phyloP scores from a whole-genome alignment of 2,797 vertebrate species.

The Rhadinocentrus ornatus region DNA sequence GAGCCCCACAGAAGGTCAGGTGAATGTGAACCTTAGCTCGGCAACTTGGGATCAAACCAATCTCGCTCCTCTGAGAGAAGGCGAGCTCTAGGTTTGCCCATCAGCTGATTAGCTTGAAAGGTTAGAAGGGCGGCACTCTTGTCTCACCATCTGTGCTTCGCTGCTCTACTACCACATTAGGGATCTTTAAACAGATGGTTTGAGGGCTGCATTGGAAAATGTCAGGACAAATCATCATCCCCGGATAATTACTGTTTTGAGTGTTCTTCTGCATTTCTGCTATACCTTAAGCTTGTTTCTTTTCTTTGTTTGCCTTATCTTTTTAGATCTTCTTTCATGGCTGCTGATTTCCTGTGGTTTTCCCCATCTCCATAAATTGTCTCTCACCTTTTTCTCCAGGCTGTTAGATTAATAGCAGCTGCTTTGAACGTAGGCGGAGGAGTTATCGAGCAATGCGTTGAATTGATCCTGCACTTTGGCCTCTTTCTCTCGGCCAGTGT shows the following conservation, averaged over 20 bases:
- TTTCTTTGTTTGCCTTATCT: slow-evolving; percentile 16
- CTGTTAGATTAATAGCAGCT: slow-evolving; percentile 58
- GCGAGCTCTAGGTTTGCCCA: slow-evolving; percentile 61
- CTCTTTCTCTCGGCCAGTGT: slow-evolving; percentile 20
- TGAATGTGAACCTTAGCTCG: slow-evolving; percentile 65
- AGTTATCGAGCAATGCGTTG: slow-evolving; percentile 56
- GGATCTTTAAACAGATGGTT: slow-evolving; percentile 86
- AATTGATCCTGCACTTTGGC: slow-evolving; percentile 53
- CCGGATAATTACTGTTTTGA: slow-evolving; percentile 79
- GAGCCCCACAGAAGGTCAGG: slow-evolving; percentile 44
- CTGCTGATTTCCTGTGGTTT: slow-evolving; percentile 11
- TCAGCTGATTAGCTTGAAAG: slow-evolving; percentile 82
- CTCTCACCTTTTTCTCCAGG: slow-evolving; percentile 32
- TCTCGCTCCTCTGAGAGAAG: slow-evolving; percentile 42
- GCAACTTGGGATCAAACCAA: slow-evolving; percentile 36
- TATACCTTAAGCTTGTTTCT: slow-evolving; percentile 31
- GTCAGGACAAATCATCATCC: slow-evolving; percentile 84
- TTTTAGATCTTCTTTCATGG: slow-evolving; percentile 28
- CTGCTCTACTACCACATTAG: slow-evolving; percentile 76
- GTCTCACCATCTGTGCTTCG: slow-evolving; percentile 79
- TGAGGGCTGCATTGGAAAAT: slow-evolving; percentile 80
- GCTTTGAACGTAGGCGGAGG: slow-evolving; percentile 54
- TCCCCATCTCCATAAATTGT: slow-evolving; percentile 12
- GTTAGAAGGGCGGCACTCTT: slow-evolving; percentile 75
- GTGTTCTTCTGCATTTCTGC: slow-evolving; percentile 55